Conservation (phyloP, 2,113 vertebrate species). For the Oplegnathus fasciatus region DNA sequence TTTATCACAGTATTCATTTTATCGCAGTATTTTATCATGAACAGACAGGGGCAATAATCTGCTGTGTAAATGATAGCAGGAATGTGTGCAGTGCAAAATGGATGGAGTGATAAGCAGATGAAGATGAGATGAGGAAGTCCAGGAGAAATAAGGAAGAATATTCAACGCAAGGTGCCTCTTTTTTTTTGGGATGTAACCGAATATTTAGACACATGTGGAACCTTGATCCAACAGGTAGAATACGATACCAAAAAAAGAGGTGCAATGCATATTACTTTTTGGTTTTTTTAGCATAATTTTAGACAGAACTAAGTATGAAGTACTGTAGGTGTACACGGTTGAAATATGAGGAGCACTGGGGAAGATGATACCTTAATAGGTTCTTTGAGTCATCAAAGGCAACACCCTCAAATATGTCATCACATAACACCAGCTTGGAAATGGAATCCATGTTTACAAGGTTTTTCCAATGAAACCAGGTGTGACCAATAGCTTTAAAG, state of each 20-base stretch:
- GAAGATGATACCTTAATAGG: not conserved
- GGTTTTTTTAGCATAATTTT: not conserved
- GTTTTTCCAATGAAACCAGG: constrained; percentile 26
- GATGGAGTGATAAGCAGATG: constrained; percentile 52
- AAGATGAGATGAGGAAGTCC: constrained; percentile 31
- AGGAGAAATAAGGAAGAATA: not conserved
- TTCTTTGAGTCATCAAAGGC: constrained; percentile 22
- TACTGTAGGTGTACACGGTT: not conserved
- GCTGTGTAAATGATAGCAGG: constrained; percentile 54
- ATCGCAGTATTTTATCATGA: constrained; percentile 70
- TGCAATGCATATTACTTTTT: not conserved
- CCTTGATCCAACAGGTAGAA: not conserved
- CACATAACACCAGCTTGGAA: constrained; percentile 24
- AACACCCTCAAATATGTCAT: constrained; percentile 4
- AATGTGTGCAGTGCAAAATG: constrained; percentile 28
- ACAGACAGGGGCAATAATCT: constrained; percentile 70
- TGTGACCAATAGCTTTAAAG: constrained; percentile 32
- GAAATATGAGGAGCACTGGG: not conserved
- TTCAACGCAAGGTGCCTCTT: not conserved
- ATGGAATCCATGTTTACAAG: constrained; percentile 39
- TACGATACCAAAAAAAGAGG: not conserved
- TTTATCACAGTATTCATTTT: constrained; percentile 64
- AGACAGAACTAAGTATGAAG: not conserved
- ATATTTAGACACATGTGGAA: not conserved
- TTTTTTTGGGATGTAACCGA: not conserved